A percentile compares a stretch with the other conserved stretches of the same genome.
These are phyloP conservation scores for Fregata magnificens DNA, from an alignment of 2,113 vertebrate species.

Conservation along the genomic window DNA sequence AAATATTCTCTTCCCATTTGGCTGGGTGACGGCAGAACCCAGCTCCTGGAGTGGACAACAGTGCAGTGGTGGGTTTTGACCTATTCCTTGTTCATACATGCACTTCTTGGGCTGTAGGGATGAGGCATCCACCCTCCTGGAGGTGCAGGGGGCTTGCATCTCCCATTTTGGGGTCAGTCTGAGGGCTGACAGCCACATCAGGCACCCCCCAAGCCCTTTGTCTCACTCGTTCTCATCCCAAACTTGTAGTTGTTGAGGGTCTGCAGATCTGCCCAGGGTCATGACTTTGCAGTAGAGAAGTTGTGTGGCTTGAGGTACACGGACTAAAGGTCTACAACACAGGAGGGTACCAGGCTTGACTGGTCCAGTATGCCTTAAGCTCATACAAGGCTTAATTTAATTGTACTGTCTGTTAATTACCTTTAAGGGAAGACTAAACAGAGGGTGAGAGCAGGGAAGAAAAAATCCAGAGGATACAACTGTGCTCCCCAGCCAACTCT, in stretches of 20 bases:
- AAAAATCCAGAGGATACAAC: neutral
- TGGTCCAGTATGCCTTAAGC: neutral
- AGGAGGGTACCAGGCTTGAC: neutral
- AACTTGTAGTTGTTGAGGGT: accelerated
- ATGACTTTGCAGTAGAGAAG: neutral
- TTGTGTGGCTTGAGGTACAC: neutral
- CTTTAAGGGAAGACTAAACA: neutral
- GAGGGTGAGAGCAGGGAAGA: neutral
- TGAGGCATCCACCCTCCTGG: neutral
- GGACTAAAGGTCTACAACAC: neutral
- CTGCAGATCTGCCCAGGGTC: neutral
- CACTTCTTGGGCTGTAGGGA: neutral
- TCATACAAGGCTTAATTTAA: neutral
- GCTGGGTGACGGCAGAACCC: neutral
- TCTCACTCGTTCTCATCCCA: neutral
- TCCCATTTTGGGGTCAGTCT: neutral
- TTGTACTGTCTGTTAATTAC: neutral
- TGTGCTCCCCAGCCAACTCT: neutral
- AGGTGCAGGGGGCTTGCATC: accelerated
- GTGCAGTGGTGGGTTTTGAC: neutral
- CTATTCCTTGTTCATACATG: neutral
- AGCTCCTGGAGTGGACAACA: neutral
- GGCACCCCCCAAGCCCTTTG: neutral
- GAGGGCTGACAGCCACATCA: neutral
- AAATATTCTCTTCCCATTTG: neutral